These are phyloP conservation scores for Delphinus delphis DNA, from an alignment of 2,113 vertebrate genomes.

Conservation along the genomic window DNA sequence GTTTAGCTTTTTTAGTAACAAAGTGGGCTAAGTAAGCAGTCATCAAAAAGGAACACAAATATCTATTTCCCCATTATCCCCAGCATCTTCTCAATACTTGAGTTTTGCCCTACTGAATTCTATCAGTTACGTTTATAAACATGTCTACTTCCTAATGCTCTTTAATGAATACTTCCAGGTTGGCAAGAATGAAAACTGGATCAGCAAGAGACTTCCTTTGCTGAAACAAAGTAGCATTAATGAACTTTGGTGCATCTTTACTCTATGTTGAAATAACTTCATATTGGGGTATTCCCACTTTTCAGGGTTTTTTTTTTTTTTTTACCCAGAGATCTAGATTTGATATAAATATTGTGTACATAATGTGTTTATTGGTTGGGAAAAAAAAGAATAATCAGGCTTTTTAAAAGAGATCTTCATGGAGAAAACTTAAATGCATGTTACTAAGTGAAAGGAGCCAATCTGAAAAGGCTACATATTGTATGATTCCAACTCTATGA, in stretches of 20 bases:
- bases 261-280: not conserved
- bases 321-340: not conserved
- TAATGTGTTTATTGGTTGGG: not conserved
- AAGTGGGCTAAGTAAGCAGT: not conserved
- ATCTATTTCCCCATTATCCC: not conserved
- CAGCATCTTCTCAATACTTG: not conserved
- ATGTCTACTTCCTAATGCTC: not conserved
- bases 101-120: not conserved
- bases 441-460: not conserved
- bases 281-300: not conserved
- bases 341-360: not conserved
- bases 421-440: not conserved
- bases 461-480: not conserved
- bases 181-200: not conserved
- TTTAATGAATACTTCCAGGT: conserved; percentile 3
- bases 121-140: not conserved
- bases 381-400: not conserved
- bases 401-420: not conserved
- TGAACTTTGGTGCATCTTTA: not conserved
- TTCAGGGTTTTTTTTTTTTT: not conserved
- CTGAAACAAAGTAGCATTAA: not conserved
- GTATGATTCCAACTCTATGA: not conserved
- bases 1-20: not conserved
- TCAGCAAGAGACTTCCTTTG: not conserved
- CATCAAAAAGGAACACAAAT: not conserved